These are phyloP conservation scores for Oopsacas minuta DNA, from an alignment of 37 sponge, comb jelly and placozoan genomes.

Conservation along the genomic window DNA sequence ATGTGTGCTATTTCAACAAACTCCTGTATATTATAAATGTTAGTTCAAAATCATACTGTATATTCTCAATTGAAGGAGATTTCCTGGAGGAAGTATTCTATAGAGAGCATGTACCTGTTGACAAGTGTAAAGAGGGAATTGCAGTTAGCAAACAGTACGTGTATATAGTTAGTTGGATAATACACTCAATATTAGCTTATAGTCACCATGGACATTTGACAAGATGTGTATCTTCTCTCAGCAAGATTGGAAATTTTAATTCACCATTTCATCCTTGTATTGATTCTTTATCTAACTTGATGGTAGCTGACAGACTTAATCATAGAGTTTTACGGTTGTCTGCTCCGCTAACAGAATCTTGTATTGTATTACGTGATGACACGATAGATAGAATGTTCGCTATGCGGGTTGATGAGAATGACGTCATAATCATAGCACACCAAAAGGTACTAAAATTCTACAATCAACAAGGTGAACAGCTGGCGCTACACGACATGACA, in stretches of 20 bases:
- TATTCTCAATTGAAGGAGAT: neutral
- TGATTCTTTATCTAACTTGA: neutral
- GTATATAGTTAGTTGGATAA: neutral
- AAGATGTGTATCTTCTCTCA: neutral
- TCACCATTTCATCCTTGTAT: neutral
- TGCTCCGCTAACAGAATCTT: neutral
- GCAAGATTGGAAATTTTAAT: neutral
- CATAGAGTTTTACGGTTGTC: neutral
- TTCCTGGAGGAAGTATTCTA: constrained; percentile 14
- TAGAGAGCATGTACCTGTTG: neutral
- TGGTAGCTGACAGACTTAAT: neutral
- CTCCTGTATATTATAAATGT: neutral
- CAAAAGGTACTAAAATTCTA: neutral
- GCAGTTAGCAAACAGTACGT: neutral
- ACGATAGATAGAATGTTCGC: neutral
- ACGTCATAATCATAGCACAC: neutral
- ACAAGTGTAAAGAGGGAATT: neutral
- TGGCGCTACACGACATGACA: neutral
- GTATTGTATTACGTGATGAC: neutral
- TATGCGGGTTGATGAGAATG: constrained; percentile 4
- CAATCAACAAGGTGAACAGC: neutral
- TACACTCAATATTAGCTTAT: neutral
- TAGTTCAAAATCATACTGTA: neutral
- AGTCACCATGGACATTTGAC: neutral
- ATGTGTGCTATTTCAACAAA: constrained; percentile 1